Evolutionary conservation across 2,113 vertebrate species (phyloP).

Genomic region (Aythya baeri): DNA sequence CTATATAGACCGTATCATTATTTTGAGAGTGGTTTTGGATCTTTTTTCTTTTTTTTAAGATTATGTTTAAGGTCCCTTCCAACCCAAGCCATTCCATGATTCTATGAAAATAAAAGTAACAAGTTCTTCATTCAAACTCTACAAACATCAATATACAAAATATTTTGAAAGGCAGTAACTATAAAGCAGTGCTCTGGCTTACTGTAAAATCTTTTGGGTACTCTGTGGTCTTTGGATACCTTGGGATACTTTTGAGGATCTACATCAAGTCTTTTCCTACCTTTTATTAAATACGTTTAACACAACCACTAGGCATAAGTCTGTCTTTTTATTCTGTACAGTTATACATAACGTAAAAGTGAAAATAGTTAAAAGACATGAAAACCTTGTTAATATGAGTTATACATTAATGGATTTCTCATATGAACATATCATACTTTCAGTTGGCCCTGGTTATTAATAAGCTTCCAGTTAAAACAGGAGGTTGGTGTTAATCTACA

Average conservation of each 20-base stretch:
- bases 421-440: neutral
- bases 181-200: neutral
- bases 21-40: neutral
- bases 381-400: neutral
- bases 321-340: neutral
- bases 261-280: neutral
- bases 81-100: neutral
- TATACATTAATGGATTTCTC: neutral
- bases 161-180: neutral
- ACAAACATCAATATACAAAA: neutral
- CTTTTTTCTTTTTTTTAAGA: too few relatives aligned
- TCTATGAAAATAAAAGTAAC: neutral
- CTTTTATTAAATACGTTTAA: neutral
- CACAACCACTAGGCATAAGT: neutral
- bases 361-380: neutral
- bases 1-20: accelerated
- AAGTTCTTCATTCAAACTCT: neutral
- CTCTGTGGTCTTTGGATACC: neutral
- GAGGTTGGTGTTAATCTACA: neutral
- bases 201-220: neutral
- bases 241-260: neutral
- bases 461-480: neutral
- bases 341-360: neutral
- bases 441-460: neutral
- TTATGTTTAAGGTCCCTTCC: neutral